phyloP scores from a whole-genome alignment of 2,113 vertebrate genomes.

The Etheostoma spectabile region DNA sequence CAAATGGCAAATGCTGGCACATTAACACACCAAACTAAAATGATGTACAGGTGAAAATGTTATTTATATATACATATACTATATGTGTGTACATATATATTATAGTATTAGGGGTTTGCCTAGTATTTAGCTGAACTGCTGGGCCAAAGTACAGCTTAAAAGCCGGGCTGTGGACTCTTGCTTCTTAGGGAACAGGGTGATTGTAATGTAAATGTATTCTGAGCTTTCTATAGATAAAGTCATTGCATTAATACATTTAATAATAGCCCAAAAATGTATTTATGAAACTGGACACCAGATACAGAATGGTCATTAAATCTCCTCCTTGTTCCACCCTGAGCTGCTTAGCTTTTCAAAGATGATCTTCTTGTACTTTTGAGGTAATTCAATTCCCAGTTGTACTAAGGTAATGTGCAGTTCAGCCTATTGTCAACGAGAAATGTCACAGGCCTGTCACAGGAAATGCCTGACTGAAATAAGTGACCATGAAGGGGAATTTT shows the following conservation, averaged over 20 bases:
- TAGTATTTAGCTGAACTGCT: too few relatives aligned
- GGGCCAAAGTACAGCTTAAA: too few relatives aligned
- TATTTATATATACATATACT: too few relatives aligned
- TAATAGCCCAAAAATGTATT: too few relatives aligned
- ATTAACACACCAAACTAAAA: too few relatives aligned
- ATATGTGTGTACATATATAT: too few relatives aligned
- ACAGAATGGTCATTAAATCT: not conserved
- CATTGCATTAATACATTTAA: not conserved
- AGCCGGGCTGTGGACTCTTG: too few relatives aligned
- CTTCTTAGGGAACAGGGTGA: too few relatives aligned
- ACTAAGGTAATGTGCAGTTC: conserved; percentile 1
- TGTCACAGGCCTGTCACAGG: conserved; percentile 23
- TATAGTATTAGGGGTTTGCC: too few relatives aligned
- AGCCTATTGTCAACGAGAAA: conserved; percentile 30
- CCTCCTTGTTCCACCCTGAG: conserved; percentile 2
- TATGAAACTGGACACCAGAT: too few relatives aligned
- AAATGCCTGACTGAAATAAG: conserved; percentile 60
- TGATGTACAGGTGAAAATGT: too few relatives aligned
- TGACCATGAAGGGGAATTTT: conserved; percentile 24
- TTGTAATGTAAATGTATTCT: not conserved
- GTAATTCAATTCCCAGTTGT: conserved; percentile 36
- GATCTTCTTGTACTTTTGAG: conserved; percentile 20
- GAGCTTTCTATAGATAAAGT: not conserved
- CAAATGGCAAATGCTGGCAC: too few relatives aligned
- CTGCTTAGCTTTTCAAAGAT: conserved; percentile 33